Conservation (phyloP, 2,797 vertebrate species). For the Acipenser oxyrinchus region DNA sequence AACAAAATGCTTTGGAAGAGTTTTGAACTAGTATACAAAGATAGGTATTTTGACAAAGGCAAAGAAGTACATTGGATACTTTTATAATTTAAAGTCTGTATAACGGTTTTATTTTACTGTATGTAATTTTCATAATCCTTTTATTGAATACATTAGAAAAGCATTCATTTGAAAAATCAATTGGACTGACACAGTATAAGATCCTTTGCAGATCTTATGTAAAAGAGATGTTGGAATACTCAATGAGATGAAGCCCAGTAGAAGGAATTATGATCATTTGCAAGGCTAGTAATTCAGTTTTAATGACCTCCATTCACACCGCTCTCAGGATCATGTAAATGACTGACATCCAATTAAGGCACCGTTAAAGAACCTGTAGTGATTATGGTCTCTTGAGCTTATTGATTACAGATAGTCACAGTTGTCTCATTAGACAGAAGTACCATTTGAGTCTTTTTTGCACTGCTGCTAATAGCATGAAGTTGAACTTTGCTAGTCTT, state of each 20-base stretch:
- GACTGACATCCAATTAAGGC: constrained; percentile 46
- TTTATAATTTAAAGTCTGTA: too few relatives aligned
- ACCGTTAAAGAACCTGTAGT: constrained; percentile 42
- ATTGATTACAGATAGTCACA: constrained; percentile 44
- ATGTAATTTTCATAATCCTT: too few relatives aligned
- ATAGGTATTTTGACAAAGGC: too few relatives aligned
- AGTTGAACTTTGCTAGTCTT: too few relatives aligned
- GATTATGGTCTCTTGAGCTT: constrained; percentile 41
- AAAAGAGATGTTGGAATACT: constrained; percentile 9
- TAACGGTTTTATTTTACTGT: too few relatives aligned
- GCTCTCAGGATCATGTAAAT: constrained; percentile 22
- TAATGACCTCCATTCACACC: constrained; percentile 35
- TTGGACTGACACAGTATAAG: constrained; percentile 17
- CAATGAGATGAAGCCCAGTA: constrained; percentile 17
- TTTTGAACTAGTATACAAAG: too few relatives aligned
- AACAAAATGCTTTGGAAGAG: too few relatives aligned
- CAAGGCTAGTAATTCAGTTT: constrained; percentile 44
- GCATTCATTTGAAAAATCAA: constrained; percentile 31
- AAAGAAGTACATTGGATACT: too few relatives aligned
- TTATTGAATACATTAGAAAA: constrained; percentile 35
- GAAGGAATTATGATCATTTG: constrained; percentile 42
- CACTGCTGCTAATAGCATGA: constrained; percentile 5
- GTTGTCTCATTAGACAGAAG: constrained; percentile 46
- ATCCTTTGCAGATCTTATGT: constrained; percentile 46
- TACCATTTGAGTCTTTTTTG: constrained; percentile 48